These are phyloP conservation scores for Penaeus vannamei DNA, from an alignment of 1,140 invertebrate species.

Conservation along the genomic window DNA sequence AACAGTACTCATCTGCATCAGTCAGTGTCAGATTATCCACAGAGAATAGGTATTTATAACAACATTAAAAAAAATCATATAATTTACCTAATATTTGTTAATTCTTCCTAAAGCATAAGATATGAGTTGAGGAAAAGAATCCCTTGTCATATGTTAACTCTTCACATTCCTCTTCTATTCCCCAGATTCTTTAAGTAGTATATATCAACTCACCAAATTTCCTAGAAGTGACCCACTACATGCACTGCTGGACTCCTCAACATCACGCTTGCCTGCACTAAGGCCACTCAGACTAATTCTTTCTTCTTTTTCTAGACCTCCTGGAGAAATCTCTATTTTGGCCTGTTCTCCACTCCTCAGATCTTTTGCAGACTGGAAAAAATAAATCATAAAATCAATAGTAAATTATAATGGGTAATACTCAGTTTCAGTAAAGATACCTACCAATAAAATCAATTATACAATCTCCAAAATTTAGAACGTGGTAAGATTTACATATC, in stretches of 20 bases:
- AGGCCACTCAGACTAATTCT: conserved; percentile 36
- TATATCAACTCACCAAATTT: conserved; percentile 53
- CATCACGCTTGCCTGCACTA: conserved; percentile 43
- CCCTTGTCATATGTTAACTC: background rate
- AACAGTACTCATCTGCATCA: too few relatives aligned
- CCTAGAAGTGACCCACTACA: conserved; percentile 62
- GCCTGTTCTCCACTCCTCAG: conserved; percentile 19
- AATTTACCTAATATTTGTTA: too few relatives aligned
- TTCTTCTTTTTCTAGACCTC: conserved; percentile 46
- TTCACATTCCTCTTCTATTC: background rate
- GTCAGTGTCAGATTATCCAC: too few relatives aligned
- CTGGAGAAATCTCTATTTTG: conserved; percentile 26
- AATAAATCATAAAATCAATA: background rate
- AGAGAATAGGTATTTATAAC: too few relatives aligned
- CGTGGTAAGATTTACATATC: too few relatives aligned
- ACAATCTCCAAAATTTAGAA: too few relatives aligned
- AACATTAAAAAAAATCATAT: too few relatives aligned
- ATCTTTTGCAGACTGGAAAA: conserved; percentile 46
- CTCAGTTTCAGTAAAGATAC: too few relatives aligned
- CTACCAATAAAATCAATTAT: too few relatives aligned
- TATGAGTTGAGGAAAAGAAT: background rate
- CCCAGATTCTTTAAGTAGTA: background rate
- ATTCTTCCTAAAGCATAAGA: too few relatives aligned
- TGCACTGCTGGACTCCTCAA: conserved; percentile 58
- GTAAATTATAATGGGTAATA: background rate